Evolutionary conservation across 1,140 invertebrate genomes (phyloP).

Genomic region (Conopomorpha cramerella): DNA sequence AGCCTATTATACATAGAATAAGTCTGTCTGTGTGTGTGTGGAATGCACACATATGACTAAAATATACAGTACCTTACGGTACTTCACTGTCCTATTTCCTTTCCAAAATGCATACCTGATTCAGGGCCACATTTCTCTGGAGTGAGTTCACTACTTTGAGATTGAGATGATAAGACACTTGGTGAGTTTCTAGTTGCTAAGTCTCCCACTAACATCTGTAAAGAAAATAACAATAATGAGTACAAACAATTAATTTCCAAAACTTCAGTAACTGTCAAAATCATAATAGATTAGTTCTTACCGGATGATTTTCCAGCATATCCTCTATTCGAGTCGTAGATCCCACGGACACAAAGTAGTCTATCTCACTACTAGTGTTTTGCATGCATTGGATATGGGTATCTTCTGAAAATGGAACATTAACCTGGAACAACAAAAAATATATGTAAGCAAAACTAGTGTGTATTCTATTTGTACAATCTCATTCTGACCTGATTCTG

Average conservation of each 20-base stretch:
- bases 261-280: background rate
- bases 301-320: conserved; percentile 53
- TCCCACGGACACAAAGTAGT: conserved; percentile 75
- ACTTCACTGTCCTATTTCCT: too few species aligned
- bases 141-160: conserved; percentile 41
- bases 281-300: conserved; percentile 14
- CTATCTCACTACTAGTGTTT: conserved; percentile 71
- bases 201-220: conserved; percentile 43
- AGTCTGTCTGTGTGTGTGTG: too few species aligned
- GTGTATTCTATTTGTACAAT: too few species aligned
- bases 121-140: too few species aligned
- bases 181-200: conserved; percentile 39
- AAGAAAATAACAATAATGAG: conserved; percentile 7
- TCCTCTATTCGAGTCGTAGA: conserved; percentile 53
- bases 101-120: conserved; percentile 30
- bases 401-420: conserved; percentile 66
- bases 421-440: conserved; percentile 52
- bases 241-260: too few species aligned
- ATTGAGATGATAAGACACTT: conserved; percentile 26
- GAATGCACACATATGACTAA: too few species aligned
- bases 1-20: too few species aligned
- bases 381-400: conserved; percentile 72
- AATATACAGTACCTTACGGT: too few species aligned
- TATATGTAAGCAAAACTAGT: too few species aligned
- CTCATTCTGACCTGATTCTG: too few species aligned